Evolutionary conservation across 2,113 vertebrate species (phyloP), one percentile per base, ranked within the genome.

Genomic region (Morone saxatilis): DNA sequence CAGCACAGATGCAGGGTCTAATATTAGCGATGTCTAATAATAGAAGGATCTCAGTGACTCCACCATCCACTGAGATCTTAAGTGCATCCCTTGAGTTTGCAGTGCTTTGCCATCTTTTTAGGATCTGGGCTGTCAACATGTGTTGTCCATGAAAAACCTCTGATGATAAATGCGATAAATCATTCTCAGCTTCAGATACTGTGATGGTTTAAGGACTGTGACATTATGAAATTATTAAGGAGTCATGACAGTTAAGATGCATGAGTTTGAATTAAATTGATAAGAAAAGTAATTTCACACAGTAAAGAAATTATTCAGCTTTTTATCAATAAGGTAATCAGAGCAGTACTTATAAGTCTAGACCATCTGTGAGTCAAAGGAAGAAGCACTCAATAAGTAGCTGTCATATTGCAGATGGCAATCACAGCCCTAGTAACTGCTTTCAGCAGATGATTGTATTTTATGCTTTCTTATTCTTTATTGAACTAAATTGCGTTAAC

Each of bases 1-100:
- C 68, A 89, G 80, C 74, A 71, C 84, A 83, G 84, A 86, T 87
- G 80, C 76, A 62, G 40, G 43, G 56, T 48, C 77, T 91, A 86
- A 84, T 83, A 86, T 88, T 79, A 84, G 66, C 63, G 17, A 66
- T 56, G 12, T 80, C 86, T 87, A 90, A 83, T 84, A 89, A 88
- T 78, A 90, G 73, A 8, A 1, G 17, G 51, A 77, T 50, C 68
- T 85, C 71, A 80, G 25, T 74, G 78, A 71, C 83, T 81, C 71
- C 56, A 59, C 40, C 16, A 48, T 80, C 84, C 81, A 19, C 43
- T 2, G 17, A 62, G 70, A 81, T 69, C 53, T 53, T 67, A 68
- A 69, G n/a, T 14, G 47, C 20, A 2, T 90, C 76, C 81, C 84
- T 25, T 20, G 86, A 88, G 82, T 79, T 77, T 85, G 43, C 48